phyloP scores from a whole-genome alignment of 2,888 invertebrate genomes.

The Lepidocyrtoides sp. region DNA sequence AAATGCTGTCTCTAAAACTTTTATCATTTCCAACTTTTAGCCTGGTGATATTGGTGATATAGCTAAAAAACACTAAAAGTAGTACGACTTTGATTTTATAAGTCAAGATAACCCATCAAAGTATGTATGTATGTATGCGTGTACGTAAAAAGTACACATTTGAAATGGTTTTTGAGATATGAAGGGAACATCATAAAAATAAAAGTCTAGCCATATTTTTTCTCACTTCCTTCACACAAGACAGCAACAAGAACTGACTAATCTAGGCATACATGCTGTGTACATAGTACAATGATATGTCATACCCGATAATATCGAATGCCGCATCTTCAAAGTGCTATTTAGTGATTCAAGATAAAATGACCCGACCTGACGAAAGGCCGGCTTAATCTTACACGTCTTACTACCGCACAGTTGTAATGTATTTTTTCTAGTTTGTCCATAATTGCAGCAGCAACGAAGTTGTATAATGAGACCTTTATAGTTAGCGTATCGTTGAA shows the following conservation, averaged over 20 bases:
- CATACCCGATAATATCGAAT: not conserved
- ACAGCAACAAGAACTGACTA: not conserved
- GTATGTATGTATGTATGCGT: no score
- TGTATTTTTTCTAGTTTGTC: constrained; percentile 5
- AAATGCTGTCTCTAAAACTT: not conserved
- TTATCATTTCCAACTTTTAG: not conserved
- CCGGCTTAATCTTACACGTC: constrained; percentile 58
- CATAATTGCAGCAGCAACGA: not conserved
- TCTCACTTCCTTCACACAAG: not conserved
- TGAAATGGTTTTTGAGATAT: no score
- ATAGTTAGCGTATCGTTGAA: no score
- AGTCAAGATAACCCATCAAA: no score
- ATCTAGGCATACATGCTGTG: no score
- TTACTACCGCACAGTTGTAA: constrained; percentile 1
- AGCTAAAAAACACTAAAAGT: no score
- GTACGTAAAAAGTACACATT: no score
- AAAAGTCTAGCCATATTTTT: not conserved
- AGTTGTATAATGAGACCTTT: not conserved
- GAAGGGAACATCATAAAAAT: not conserved
- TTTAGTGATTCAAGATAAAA: not conserved
- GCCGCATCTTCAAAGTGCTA: not conserved
- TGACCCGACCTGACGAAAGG: constrained; percentile 54
- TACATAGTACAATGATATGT: not conserved
- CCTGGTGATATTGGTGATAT: no score
- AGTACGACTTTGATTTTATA: no score